These are phyloP conservation scores for Teleopsis dalmanni DNA, from an alignment of 1,140 invertebrate genomes.

Conservation along the genomic window DNA sequence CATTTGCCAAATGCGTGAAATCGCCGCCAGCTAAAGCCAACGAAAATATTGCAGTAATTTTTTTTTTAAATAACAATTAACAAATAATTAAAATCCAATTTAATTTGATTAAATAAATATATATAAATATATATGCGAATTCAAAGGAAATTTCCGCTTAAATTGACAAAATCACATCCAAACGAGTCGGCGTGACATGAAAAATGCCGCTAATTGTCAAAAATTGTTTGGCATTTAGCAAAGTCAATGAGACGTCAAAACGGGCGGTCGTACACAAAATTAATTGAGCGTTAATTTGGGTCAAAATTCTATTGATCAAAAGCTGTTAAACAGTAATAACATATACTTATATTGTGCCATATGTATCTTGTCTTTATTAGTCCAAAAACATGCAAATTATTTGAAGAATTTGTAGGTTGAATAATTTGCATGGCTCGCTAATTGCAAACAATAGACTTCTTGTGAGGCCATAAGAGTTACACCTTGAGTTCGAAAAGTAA, in stretches of 20 bases:
- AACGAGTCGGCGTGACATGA: slow-evolving; percentile 20
- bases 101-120: not conserved
- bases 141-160: slow-evolving; percentile 36
- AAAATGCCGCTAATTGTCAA: slow-evolving; percentile 42
- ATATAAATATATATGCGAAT: not conserved
- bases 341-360: too few species aligned
- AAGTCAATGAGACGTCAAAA: slow-evolving; percentile 10
- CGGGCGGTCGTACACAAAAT: not conserved
- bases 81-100: not conserved
- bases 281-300: not conserved
- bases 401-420: too few species aligned
- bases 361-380: too few species aligned
- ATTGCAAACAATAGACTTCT: too few species aligned
- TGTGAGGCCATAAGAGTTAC: too few species aligned
- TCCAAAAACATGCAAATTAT: too few species aligned
- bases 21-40: not conserved
- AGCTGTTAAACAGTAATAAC: too few species aligned
- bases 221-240: slow-evolving; percentile 34
- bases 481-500: too few species aligned
- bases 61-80: not conserved
- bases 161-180: slow-evolving; percentile 31
- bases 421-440: too few species aligned
- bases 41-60: not conserved
- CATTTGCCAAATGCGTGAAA: slow-evolving; percentile 17
- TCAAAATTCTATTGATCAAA: too few species aligned